Percentiles rank a stretch among this genome's conserved stretches.
phyloP scores from a whole-genome alignment of 1,140 invertebrate species.

The Penaeus chinensis region DNA sequence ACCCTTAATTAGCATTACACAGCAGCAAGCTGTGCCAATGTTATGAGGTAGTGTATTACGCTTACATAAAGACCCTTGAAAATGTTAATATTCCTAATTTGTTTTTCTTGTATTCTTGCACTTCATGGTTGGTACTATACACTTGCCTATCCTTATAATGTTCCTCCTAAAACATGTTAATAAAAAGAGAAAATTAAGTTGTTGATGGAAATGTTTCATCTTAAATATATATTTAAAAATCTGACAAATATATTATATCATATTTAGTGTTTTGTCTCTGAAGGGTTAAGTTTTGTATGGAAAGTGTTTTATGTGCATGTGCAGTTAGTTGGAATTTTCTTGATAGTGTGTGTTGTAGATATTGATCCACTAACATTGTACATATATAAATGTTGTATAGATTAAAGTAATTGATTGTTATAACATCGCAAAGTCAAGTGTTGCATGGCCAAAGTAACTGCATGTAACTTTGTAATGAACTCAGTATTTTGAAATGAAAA shows the following conservation, averaged over 20 bases:
- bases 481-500: too few relatives aligned
- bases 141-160: too few relatives aligned
- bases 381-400: slow-evolving; percentile 27
- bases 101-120: too few relatives aligned
- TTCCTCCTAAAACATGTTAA: too few relatives aligned
- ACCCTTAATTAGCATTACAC: too few relatives aligned
- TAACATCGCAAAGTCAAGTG: neutral
- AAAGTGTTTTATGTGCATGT: slow-evolving; percentile 10
- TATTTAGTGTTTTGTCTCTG: neutral
- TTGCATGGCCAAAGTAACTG: neutral
- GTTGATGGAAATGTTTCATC: slow-evolving; percentile 5
- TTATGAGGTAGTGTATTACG: too few relatives aligned
- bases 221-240: neutral
- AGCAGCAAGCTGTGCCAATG: too few relatives aligned
- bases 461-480: too few relatives aligned
- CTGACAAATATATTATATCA: slow-evolving; percentile 19
- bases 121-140: too few relatives aligned
- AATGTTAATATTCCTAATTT: too few relatives aligned
- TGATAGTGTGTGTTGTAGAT: slow-evolving; percentile 30
- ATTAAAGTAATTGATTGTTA: slow-evolving; percentile 7
- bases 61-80: too few relatives aligned
- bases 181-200: too few relatives aligned
- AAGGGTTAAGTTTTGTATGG: slow-evolving; percentile 26
- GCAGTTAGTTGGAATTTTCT: slow-evolving; percentile 31
- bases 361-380: slow-evolving; percentile 35